Percentiles rank a stretch among this genome's conserved stretches.
Evolutionary conservation across 2,797 vertebrate genomes (phyloP).

Genomic region (Cephalopachus bancanus): DNA sequence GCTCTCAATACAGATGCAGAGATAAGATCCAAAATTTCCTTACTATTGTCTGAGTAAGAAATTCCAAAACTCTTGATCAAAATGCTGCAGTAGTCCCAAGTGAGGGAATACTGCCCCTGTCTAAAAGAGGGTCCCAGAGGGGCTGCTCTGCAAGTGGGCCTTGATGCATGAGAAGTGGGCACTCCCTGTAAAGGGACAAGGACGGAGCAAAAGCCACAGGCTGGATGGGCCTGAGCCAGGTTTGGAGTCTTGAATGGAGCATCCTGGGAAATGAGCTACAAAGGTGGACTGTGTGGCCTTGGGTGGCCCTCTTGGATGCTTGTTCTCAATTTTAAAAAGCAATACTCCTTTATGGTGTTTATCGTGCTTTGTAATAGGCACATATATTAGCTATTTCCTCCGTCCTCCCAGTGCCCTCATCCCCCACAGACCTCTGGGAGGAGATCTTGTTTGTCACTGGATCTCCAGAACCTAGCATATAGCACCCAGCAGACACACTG

Average conservation of each 20-base stretch:
- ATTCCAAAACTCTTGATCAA: slow-evolving; percentile 28
- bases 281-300: background rate
- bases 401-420: background rate
- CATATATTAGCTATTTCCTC: background rate
- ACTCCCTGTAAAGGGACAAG: background rate
- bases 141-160: background rate
- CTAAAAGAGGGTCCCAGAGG: background rate
- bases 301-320: background rate
- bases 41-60: background rate
- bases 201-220: background rate
- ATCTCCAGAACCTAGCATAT: background rate
- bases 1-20: background rate
- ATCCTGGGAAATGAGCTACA: background rate
- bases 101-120: background rate
- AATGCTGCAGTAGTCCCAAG: background rate
- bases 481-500: background rate
- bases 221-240: background rate
- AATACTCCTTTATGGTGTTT: background rate
- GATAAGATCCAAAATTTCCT: slow-evolving; percentile 24
- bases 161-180: background rate
- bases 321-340: background rate
- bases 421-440: background rate
- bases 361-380: background rate
- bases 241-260: background rate
- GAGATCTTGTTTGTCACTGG: slow-evolving; percentile 7